Evolutionary conservation across 2,797 vertebrate genomes (phyloP).

Genomic region (Lutjanus argentimaculatus): DNA sequence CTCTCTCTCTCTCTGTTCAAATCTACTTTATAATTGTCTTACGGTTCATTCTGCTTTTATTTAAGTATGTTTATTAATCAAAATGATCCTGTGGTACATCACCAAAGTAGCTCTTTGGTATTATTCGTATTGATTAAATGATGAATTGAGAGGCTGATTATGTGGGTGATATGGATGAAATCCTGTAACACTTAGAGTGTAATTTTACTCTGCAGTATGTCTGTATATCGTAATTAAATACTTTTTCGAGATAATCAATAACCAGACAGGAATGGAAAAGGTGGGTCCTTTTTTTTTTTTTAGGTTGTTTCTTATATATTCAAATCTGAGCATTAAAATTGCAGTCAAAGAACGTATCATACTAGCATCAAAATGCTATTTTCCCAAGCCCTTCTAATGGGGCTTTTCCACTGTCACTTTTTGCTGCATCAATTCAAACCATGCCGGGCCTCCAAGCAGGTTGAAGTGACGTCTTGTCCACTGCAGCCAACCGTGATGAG

Average conservation of each 20-base stretch:
- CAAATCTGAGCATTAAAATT: too few relatives aligned
- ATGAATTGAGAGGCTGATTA: background rate
- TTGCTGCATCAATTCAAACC: too few relatives aligned
- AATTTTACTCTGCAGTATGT: background rate
- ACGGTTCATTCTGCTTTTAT: slow-evolving; percentile 4
- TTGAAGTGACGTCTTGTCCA: too few relatives aligned
- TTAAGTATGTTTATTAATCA: background rate
- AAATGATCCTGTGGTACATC: slow-evolving; percentile 1
- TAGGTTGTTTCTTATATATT: too few relatives aligned
- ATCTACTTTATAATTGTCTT: slow-evolving; percentile 24
- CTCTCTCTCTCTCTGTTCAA: slow-evolving; percentile 20
- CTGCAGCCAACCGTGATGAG: too few relatives aligned
- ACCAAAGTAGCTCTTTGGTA: background rate
- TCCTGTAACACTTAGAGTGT: background rate
- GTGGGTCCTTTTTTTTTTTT: too few relatives aligned
- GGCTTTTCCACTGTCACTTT: too few relatives aligned
- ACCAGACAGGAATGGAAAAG: background rate
- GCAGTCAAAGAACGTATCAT: too few relatives aligned
- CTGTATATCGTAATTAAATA: background rate
- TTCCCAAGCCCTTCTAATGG: too few relatives aligned
- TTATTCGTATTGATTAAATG: slow-evolving; percentile 24
- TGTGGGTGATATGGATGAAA: background rate
- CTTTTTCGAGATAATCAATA: background rate
- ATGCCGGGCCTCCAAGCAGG: too few relatives aligned
- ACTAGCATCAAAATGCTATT: too few relatives aligned